Evolutionary conservation across 35 echinoderm and acorn worm species (phyloP), one percentile per base, ranked within the genome.

Genomic region (Apostichopus californicus): DNA sequence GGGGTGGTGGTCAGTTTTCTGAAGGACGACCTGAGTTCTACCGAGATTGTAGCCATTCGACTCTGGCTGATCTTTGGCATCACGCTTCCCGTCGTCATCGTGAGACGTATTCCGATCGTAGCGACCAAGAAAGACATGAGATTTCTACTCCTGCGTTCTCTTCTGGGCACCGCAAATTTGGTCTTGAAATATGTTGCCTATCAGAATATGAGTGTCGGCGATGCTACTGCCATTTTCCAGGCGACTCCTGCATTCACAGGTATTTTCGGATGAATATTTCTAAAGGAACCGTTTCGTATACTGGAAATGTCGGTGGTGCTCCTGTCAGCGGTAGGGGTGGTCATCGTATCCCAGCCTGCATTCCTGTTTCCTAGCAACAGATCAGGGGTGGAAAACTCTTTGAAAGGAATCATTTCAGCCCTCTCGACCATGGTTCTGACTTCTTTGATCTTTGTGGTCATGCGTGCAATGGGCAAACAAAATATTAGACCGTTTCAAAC

Each of bases 221-320:
- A 83, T 83, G 80, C 80, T 57, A 56, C 80, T 83, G 80, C 80
- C 28, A 55, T 83, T 17, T 83, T 83, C 56, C 56, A 56, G 55
- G 80, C 53, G 20, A 20, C 80, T 1, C 80, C 80, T 0, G 80
- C 80, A 15, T 54, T 83, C 34, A 83, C 80, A 5, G 80, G 80
- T 8, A 55, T 83, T 56, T 55, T 83, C 10, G 53, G 55, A 1
- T 5, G 80, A 54, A 55, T 83, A 12, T 83, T 83, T 83, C 34
- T 83, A 56, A 83, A 83, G 15, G 80, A 83, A 83, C 80, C 80
- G 8, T 83, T 83, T 28, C 46, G 20, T 28, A n/a, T 56, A 14
- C 20, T 83, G 28, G 80, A 83, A 14, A 22, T 54, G 53, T 5
- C 34, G 3, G 18, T 57, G 56, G 52, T 83, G 5, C 8, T 83